Percentiles rank a stretch among this genome's conserved stretches.
These are phyloP conservation scores for Fissipunctia ypsillon DNA, from an alignment of 2,888 invertebrate genomes.

Conservation along the genomic window DNA sequence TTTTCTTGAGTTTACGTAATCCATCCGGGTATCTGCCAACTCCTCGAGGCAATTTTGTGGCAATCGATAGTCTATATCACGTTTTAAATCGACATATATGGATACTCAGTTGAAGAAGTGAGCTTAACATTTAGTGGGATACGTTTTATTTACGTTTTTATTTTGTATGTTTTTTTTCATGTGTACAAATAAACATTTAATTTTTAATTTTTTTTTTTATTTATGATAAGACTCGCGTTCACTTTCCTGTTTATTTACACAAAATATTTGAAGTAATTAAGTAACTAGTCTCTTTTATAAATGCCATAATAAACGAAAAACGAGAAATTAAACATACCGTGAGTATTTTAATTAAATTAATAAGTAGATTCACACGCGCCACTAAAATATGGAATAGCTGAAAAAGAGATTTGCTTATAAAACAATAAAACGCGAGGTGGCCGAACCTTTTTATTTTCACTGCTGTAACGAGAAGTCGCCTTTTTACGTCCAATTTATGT, in stretches of 20 bases:
- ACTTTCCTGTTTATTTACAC: background rate
- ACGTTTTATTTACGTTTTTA: no score
- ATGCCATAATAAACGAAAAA: background rate
- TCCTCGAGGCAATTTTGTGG: conserved; percentile 69
- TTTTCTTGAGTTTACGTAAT: conserved; percentile 69
- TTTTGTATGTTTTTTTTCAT: no score
- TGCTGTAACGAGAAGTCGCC: conserved; percentile 42
- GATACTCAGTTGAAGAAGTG: background rate
- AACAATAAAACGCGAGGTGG: conserved; percentile 50
- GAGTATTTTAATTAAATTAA: background rate
- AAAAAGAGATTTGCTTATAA: conserved; percentile 55
- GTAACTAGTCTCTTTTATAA: background rate
- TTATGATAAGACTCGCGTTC: background rate
- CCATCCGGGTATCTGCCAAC: conserved; percentile 56
- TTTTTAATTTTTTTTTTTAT: no score
- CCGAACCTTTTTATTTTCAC: conserved; percentile 44
- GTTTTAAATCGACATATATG: conserved; percentile 53
- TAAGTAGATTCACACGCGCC: conserved; percentile 10
- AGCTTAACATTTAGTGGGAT: conserved; percentile 12
- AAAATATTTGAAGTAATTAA: background rate
- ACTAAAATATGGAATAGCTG: conserved; percentile 30
- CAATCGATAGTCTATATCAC: conserved; percentile 70
- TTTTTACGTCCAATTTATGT: conserved; percentile 58
- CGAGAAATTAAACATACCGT: background rate
- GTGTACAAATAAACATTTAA: no score